A percentile compares a stretch with the other conserved stretches of the same genome.
Evolutionary conservation across 2,888 invertebrate species (phyloP).

Genomic region (Pristionchus fissidentatus): DNA sequence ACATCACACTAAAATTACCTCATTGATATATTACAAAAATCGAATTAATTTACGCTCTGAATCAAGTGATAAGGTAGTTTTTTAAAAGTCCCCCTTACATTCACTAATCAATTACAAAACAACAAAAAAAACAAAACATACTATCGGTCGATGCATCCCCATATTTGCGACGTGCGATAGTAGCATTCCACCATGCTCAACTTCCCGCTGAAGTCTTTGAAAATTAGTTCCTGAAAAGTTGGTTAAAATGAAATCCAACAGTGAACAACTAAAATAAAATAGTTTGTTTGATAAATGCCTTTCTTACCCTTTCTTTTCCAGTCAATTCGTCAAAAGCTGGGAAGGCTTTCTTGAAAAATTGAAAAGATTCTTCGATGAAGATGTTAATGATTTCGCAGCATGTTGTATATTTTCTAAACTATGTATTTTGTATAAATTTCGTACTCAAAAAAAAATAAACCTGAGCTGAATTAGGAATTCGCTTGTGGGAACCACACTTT

Average conservation of each 20-base stretch:
- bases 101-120: too few species aligned
- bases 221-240: background rate
- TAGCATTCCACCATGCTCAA: background rate
- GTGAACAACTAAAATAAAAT: background rate
- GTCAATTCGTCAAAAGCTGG: background rate
- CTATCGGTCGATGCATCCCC: background rate
- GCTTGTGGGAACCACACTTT: background rate
- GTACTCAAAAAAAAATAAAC: background rate
- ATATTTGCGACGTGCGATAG: background rate
- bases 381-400: background rate
- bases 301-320: background rate
- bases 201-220: slow-evolving; percentile 25
- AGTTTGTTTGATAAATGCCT: too few species aligned
- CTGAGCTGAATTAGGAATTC: background rate
- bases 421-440: background rate
- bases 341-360: background rate
- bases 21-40: too few species aligned
- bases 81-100: too few species aligned
- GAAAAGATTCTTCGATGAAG: background rate
- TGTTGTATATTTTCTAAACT: background rate
- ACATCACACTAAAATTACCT: too few species aligned
- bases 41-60: too few species aligned
- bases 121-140: too few species aligned
- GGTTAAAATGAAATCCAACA: background rate
- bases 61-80: too few species aligned